Percentiles rank a stretch among this genome's conserved stretches.
Evolutionary conservation across 2,888 invertebrate genomes (phyloP).

Genomic region (Callosobruchus maculatus): DNA sequence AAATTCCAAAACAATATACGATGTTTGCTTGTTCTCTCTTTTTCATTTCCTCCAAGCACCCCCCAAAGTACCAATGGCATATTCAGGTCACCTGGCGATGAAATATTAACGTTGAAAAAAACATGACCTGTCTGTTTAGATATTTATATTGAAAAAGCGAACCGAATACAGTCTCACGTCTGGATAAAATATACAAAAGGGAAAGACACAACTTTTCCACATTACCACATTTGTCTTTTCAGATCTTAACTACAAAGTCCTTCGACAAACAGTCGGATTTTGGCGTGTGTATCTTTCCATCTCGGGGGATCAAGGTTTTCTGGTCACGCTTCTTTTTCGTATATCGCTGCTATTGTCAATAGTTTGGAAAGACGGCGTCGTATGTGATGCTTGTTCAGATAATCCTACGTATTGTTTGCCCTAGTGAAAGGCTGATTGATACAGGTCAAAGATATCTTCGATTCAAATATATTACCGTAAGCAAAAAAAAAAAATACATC

Average conservation of each 20-base stretch:
- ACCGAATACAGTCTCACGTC: not conserved
- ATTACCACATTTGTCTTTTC: not conserved
- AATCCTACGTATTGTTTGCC: not conserved
- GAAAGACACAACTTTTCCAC: not conserved
- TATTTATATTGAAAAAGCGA: not conserved
- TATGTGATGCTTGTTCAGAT: not conserved
- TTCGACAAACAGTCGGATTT: not conserved
- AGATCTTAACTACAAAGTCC: not conserved
- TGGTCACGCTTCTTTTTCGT: not conserved
- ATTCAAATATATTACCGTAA: too few relatives aligned
- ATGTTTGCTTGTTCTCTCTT: too few relatives aligned
- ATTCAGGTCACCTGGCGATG: too few relatives aligned
- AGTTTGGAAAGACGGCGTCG: not conserved
- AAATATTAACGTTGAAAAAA: not conserved
- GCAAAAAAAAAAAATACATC: too few relatives aligned
- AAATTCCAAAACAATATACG: too few relatives aligned
- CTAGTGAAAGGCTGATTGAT: not conserved
- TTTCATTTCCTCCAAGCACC: too few relatives aligned
- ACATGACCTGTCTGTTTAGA: not conserved
- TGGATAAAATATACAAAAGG: not conserved
- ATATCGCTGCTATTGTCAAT: not conserved
- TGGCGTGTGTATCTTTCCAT: not conserved
- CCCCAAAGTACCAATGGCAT: too few relatives aligned
- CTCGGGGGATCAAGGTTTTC: not conserved
- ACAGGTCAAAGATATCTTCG: too few relatives aligned